phyloP scores from a whole-genome alignment of 2,113 vertebrate genomes.

The Nycticebus coucang region DNA sequence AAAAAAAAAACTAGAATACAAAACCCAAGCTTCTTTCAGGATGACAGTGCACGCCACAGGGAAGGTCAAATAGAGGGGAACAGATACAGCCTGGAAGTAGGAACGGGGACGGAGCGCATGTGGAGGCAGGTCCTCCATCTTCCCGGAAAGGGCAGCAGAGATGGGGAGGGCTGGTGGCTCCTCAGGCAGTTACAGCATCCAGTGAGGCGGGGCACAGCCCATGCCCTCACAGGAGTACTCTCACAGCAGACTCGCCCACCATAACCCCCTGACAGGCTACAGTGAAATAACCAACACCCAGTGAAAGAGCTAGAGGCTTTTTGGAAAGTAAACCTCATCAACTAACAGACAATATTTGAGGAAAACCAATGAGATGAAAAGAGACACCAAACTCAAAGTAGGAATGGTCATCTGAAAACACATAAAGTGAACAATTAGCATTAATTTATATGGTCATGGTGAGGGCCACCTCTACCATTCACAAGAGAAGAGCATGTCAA shows the following conservation, averaged over 20 bases:
- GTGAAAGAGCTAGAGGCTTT: background rate
- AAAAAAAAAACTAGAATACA: background rate
- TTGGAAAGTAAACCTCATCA: background rate
- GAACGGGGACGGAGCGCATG: background rate
- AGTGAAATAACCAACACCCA: background rate
- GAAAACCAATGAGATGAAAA: background rate
- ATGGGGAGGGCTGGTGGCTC: background rate
- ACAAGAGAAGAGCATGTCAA: background rate
- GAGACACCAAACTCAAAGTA: background rate
- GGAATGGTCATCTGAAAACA: background rate
- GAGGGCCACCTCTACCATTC: background rate
- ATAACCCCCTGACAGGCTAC: background rate
- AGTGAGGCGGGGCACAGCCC: background rate
- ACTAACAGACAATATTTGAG: background rate
- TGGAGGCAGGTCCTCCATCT: background rate
- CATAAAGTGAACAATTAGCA: background rate
- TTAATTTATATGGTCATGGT: too few relatives aligned
- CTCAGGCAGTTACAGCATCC: background rate
- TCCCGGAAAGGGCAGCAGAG: background rate
- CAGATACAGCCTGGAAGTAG: rapidly evolving
- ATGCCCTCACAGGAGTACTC: background rate
- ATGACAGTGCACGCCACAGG: background rate
- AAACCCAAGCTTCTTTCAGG: background rate
- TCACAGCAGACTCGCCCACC: background rate
- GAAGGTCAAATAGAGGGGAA: background rate